A percentile compares a stretch with the other conserved stretches of the same genome.
Evolutionary conservation across 1,140 invertebrate genomes (phyloP).

Genomic region (Drosophila albomicans): DNA sequence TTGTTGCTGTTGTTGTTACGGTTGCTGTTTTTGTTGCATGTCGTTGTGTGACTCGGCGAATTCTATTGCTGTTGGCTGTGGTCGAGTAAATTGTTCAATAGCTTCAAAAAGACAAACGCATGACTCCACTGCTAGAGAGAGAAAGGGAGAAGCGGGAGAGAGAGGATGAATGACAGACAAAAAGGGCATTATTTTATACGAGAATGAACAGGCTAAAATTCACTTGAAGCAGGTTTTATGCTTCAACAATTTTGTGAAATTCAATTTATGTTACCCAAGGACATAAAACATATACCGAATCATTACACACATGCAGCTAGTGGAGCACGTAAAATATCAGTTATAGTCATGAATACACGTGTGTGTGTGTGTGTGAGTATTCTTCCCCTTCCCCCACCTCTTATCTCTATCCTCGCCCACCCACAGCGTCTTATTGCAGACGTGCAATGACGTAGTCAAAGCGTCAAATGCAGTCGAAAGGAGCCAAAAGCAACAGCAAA

Average conservation of each 20-base stretch:
- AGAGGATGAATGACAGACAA: slow-evolving; percentile 74
- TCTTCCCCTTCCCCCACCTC: not conserved
- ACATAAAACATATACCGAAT: slow-evolving; percentile 82
- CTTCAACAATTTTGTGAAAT: slow-evolving; percentile 83
- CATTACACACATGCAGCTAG: slow-evolving; percentile 68
- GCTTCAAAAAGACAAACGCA: slow-evolving; percentile 17
- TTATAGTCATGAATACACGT: slow-evolving; percentile 58
- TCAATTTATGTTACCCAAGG: slow-evolving; percentile 83
- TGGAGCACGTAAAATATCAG: slow-evolving; percentile 76
- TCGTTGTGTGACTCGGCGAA: slow-evolving; percentile 65
- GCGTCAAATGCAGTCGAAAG: slow-evolving; percentile 73
- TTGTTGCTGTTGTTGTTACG: slow-evolving; percentile 31
- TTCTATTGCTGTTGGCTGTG: slow-evolving; percentile 42
- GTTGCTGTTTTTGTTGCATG: slow-evolving; percentile 34
- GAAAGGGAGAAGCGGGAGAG: not conserved
- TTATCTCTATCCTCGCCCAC: not conserved
- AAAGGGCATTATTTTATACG: slow-evolving; percentile 79
- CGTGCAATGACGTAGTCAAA: slow-evolving; percentile 80
- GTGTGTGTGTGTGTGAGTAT: slow-evolving; percentile 37
- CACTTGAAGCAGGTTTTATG: slow-evolving; percentile 82
- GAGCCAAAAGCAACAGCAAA: slow-evolving; percentile 19
- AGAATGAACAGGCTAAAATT: slow-evolving; percentile 82
- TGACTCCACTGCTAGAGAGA: not conserved
- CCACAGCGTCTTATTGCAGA: slow-evolving; percentile 37
- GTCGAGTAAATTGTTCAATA: slow-evolving; percentile 66